Base-by-base conservation (phyloP, 2,797 vertebrate species). In the Myotis pilosus region DNA sequence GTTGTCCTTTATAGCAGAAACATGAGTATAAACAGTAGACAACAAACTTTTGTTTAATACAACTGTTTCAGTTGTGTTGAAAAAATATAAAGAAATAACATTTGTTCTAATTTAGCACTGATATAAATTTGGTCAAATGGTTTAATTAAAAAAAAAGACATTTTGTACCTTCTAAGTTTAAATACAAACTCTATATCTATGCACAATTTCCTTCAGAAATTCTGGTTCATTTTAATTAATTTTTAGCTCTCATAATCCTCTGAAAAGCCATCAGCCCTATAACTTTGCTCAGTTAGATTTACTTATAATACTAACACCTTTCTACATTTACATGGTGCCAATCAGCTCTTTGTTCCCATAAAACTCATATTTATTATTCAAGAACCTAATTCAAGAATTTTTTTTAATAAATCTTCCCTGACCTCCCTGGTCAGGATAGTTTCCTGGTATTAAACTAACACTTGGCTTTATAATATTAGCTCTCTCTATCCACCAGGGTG, bases 21-120 rank as follows among this genome's bases (percentile, higher is more conserved):
- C 80, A 87, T 96, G 95, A 97, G 92, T 98, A 97, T 97, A 96
- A 97, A 97, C 49, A 78, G 97, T 98, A 98, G 97, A 98, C 97
- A 98, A 98, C 98, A 98, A 98, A 98, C 84, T 97, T 62, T 62
- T 98, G 98, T 98, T 98, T 98, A 98, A 98, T 97, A 98, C 98
- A 98, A 96, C 87, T 66, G 94, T 96, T 96, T 95, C 72, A 83
- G n/a, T 94, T 92, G 95, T 94, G 96, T 95, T 93, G 66, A 88
- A 76, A 95, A 96, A 96, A 96, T 89, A 95, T 96, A 95, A 69
- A 66, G 60, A 62, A 62, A 90, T 94, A 71, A 72, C 3, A 82
- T 60, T 76, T 11, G 20, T 78, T 60, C 22, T 72, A 85, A 6
- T 74, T 86, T 90, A 28, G 30, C 3, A 62, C 2, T 3, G 20